phyloP scores from a whole-genome alignment of 2,113 vertebrate genomes.

The Macaca fascicularis region DNA sequence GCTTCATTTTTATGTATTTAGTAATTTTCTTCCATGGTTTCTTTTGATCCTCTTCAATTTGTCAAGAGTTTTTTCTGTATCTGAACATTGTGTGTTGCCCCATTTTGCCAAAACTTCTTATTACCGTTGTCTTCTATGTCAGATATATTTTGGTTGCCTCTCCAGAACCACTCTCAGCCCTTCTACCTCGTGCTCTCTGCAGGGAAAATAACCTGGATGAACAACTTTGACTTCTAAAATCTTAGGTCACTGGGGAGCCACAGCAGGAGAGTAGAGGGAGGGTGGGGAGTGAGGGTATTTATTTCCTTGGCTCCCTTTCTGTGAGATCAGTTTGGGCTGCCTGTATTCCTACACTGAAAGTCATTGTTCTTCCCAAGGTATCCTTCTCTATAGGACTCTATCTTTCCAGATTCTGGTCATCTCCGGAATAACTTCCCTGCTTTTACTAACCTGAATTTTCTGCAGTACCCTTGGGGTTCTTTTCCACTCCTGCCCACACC shows the following conservation, averaged over 20 bases:
- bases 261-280: background rate
- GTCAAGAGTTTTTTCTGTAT: background rate
- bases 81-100: background rate
- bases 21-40: background rate
- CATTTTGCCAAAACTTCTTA: background rate
- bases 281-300: background rate
- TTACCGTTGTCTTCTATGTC: background rate
- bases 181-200: background rate
- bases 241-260: background rate
- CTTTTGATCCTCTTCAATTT: background rate
- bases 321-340: background rate
- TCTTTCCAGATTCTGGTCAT: background rate
- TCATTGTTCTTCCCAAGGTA: background rate
- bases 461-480: background rate
- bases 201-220: background rate
- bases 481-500: background rate
- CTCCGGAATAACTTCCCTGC: background rate
- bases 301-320: background rate
- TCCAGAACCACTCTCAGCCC: background rate
- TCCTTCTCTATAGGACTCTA: background rate
- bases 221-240: background rate
- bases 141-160: background rate
- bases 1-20: background rate
- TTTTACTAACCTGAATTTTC: background rate
- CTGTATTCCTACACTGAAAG: background rate